Evolutionary conservation across 2,888 invertebrate genomes (phyloP).

Genomic region (Caenorhabditis wallacei): DNA sequence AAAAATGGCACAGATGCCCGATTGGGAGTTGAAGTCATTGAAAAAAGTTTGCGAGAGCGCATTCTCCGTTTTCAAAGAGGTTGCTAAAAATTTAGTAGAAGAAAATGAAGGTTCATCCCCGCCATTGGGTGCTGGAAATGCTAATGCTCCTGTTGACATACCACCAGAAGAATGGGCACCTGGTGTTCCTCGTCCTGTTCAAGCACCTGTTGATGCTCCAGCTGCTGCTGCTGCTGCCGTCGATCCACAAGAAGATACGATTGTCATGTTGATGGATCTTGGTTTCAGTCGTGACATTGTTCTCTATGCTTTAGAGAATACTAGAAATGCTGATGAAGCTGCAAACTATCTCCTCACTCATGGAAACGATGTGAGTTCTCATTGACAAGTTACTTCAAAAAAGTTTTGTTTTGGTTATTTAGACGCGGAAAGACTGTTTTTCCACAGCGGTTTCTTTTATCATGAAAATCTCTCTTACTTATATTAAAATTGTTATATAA

Average conservation of each 20-base stretch:
- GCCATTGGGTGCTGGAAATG: neutral
- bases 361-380: conserved; percentile 24
- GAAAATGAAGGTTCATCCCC: conserved; percentile 22
- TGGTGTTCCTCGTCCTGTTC: conserved; percentile 4
- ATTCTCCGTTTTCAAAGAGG: conserved; percentile 72
- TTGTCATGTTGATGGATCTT: conserved; percentile 72
- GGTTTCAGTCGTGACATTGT: conserved; percentile 76
- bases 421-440: too few species aligned
- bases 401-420: too few species aligned
- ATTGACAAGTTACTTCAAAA: neutral
- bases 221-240: conserved; percentile 8
- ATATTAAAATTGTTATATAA: too few species aligned
- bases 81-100: conserved; percentile 50
- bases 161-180: conserved; percentile 40
- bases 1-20: conserved; percentile 55
- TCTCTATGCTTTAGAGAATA: conserved; percentile 65
- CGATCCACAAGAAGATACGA: conserved; percentile 23
- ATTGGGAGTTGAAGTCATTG: conserved; percentile 57
- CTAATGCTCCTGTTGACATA: conserved; percentile 3
- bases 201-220: conserved; percentile 1
- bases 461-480: too few species aligned
- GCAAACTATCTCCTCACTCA: conserved; percentile 61
- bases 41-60: conserved; percentile 66
- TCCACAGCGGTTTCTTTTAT: too few species aligned
- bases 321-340: conserved; percentile 60